These are phyloP conservation scores for Cinclus mexicanus DNA, from an alignment of 2,113 vertebrate genomes.

Conservation along the genomic window DNA sequence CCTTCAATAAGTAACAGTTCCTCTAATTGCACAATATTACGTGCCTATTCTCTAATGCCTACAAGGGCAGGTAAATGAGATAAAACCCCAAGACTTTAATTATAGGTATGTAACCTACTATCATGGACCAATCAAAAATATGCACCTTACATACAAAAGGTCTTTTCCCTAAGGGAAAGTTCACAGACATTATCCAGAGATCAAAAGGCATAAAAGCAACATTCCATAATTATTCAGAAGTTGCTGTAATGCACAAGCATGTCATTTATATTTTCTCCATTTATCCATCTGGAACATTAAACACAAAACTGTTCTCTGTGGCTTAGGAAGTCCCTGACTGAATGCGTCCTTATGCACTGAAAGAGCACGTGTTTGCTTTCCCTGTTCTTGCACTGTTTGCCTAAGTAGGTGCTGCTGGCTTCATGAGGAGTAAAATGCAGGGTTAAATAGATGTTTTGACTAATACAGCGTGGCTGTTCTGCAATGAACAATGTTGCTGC, in stretches of 20 bases:
- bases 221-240: neutral
- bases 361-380: neutral
- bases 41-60: neutral
- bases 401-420: neutral
- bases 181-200: neutral
- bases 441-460: neutral
- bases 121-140: neutral
- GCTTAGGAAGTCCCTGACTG: neutral
- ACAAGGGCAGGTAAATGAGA: neutral
- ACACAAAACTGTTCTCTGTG: neutral
- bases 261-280: neutral
- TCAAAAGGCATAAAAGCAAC: neutral
- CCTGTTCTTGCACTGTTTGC: neutral
- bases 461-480: neutral
- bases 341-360: neutral
- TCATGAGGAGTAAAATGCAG: neutral
- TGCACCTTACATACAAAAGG: neutral
- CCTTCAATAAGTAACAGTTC: neutral
- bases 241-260: rapidly evolving
- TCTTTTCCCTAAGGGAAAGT: neutral
- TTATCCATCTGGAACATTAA: neutral
- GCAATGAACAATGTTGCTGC: neutral
- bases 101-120: neutral
- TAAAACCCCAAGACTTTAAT: neutral
- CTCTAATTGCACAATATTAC: neutral